A percentile compares a stretch with the other conserved stretches of the same genome.
These are phyloP conservation scores for Watsonalla cultraria DNA, from an alignment of 2,888 invertebrate genomes.

Conservation along the genomic window DNA sequence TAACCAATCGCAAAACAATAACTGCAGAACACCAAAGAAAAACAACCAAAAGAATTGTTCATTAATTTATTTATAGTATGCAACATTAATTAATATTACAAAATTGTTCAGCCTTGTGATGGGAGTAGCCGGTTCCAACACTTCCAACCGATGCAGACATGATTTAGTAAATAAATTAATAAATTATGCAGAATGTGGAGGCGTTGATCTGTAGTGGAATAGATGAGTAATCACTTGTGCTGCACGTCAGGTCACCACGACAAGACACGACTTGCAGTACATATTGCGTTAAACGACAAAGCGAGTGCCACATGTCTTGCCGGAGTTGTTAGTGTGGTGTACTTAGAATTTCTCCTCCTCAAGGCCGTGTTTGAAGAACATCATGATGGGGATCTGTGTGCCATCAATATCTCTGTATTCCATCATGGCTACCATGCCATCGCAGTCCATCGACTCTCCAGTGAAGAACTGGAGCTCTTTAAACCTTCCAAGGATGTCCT, in stretches of 20 bases:
- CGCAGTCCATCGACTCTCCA: conserved; percentile 95
- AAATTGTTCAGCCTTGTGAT: conserved; percentile 74
- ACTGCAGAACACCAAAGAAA: conserved; percentile 8
- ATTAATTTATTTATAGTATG: conserved; percentile 69
- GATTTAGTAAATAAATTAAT: conserved; percentile 73
- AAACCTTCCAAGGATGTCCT: conserved; percentile 92
- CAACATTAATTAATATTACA: conserved; percentile 66
- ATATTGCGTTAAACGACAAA: not conserved
- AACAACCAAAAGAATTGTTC: conserved; percentile 39
- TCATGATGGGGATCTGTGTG: conserved; percentile 89
- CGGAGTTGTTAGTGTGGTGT: not conserved
- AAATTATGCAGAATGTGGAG: conserved; percentile 44
- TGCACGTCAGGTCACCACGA: conserved; percentile 14
- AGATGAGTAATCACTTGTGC: conserved; percentile 54
- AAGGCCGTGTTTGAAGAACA: conserved; percentile 98
- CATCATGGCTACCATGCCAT: conserved; percentile 95
- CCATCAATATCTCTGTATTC: conserved; percentile 95
- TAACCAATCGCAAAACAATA: not conserved
- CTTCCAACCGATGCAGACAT: conserved; percentile 53
- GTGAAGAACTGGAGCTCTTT: conserved; percentile 95
- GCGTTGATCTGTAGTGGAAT: conserved; percentile 54
- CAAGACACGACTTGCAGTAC: not conserved
- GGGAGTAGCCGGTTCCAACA: conserved; percentile 50
- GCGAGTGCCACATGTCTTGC: not conserved
- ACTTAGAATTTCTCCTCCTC: conserved; percentile 95